These are phyloP conservation scores for Notoglanidium macrostoma DNA, from an alignment of 2,797 vertebrate genomes.

Conservation along the genomic window DNA sequence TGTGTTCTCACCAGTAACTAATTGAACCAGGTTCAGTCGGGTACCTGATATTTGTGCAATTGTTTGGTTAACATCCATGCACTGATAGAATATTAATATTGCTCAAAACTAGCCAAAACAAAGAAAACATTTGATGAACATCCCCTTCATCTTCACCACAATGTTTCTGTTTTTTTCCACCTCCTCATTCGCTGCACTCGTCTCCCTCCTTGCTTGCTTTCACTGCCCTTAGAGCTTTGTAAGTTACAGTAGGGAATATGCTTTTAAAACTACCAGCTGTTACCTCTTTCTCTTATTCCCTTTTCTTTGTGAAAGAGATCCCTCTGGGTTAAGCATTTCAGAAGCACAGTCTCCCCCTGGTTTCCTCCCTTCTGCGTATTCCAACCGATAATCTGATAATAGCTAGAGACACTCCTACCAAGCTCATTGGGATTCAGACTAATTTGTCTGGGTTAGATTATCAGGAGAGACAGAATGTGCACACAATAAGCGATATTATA, in stretches of 20 bases:
- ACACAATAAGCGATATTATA: neutral
- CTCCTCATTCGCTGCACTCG: slow-evolving; percentile 9
- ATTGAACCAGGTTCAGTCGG: neutral
- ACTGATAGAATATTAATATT: neutral
- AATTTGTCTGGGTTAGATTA: slow-evolving; percentile 5
- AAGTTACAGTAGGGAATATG: slow-evolving; percentile 49
- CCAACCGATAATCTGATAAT: slow-evolving; percentile 48
- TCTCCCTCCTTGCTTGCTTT: neutral
- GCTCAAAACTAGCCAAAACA: neutral
- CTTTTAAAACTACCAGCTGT: slow-evolving; percentile 55
- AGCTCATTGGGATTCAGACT: slow-evolving; percentile 19
- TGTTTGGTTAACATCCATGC: neutral
- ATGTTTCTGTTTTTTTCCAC: slow-evolving; percentile 11
- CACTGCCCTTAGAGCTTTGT: slow-evolving; percentile 19
- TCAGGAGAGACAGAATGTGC: neutral
- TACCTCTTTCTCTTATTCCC: slow-evolving; percentile 32
- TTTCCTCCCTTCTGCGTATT: neutral
- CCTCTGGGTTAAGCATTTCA: slow-evolving; percentile 25
- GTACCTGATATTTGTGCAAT: neutral
- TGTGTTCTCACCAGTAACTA: neutral
- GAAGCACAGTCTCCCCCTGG: neutral
- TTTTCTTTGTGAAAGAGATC: neutral
- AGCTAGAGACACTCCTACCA: slow-evolving; percentile 11
- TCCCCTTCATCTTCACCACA: neutral
- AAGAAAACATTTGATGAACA: neutral